Base-by-base conservation (phyloP, 1,140 invertebrate genomes). In the Drosophila pectinifera region DNA sequence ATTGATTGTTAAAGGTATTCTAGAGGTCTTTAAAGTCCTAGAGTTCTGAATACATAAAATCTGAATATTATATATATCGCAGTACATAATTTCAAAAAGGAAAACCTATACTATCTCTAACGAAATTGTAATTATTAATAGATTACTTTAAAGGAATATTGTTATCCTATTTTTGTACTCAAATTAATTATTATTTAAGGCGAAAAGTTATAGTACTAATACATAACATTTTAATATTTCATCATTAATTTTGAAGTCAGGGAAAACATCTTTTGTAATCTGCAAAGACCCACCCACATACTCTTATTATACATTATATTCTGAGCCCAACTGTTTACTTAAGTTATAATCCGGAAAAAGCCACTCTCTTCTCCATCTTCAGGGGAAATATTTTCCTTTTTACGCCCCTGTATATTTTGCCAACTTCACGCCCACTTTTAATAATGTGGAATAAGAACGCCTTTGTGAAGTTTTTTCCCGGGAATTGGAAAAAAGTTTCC, bases 371-470 rank as follows among this genome's bases (percentile, higher is more conserved):
- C 56, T 18, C 48, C 48, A 69, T 68, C 31, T 55, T 34, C 39
- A 39, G n/a, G 31, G n/a, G 11, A 31, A 69, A 51, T 51, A 65
- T 51, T 68, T 65, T 64, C 20, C 7, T 70, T 31, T 31, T 31
- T 26, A 5, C 31, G 31, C 24, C 18, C 38, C 46, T 31, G 16
- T 14, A 42, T 36, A 69, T 45, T 54, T 55, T 42, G 22, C 41
- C 63, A 36, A 48, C 24, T 38, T 26, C 49, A 45, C 41, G 36
- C 41, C 51, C 65, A 70, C 65, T 72, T 72, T 72, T 72, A 72
- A 72, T 72, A 72, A 72, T 70, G 67, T 57, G 65, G 28, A 65
- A 73, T 79, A 73, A 73, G 41, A 78, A 73, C 57, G 58, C 67
- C 36, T 70, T 58, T 65, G 41, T 38, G 55, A 77, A 77, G 45